Evolutionary conservation across 2,113 vertebrate species (phyloP), one percentile per base, ranked within the genome.

Genomic region (Platichthys flesus): DNA sequence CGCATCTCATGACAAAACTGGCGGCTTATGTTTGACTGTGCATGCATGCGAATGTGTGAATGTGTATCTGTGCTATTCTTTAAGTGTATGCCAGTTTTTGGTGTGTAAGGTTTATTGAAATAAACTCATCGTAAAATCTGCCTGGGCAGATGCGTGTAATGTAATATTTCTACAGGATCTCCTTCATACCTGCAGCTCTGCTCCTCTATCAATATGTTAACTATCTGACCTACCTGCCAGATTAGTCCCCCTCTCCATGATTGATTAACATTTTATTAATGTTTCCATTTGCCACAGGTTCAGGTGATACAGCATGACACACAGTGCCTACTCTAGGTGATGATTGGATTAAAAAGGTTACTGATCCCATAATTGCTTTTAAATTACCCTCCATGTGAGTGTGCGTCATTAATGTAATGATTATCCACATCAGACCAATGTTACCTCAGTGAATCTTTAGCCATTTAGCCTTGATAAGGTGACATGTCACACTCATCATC

Each of bases 271-370:
- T 88, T 89, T 89, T 86, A 92, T 92, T 91, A 84, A 89, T 84
- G 85, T 88, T 91, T 87, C 85, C 83, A 89, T 89, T 87, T 73
- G 79, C 76, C 57, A 49, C 68, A 69, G 68, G 83, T 84, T 85
- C 86, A 89, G 87, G 85, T 89, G 89, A 90, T 88, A 83, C 81
- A 24, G 74, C 74, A 47, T 76, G 82, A 81, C 85, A 82, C 79
- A 52, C 76, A 52, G 75, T 66, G 62, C 84, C 78, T 63, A 80
- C 85, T 78, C 81, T 63, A 2, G 86, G 85, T 86, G 80, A 88
- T 90, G 86, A 89, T 88, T 88, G 88, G 85, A 90, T 91, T 92
- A 86, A 90, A 93, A 92, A 91, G 90, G 91, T 92, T 89, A 90
- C 78, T 76, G 82, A 90, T 90, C 85, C 89, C 84, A 79, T 90